Percentiles rank a stretch among this genome's conserved stretches.
Conservation (phyloP, 2,797 vertebrate species). For the Helarctos malayanus region DNA sequence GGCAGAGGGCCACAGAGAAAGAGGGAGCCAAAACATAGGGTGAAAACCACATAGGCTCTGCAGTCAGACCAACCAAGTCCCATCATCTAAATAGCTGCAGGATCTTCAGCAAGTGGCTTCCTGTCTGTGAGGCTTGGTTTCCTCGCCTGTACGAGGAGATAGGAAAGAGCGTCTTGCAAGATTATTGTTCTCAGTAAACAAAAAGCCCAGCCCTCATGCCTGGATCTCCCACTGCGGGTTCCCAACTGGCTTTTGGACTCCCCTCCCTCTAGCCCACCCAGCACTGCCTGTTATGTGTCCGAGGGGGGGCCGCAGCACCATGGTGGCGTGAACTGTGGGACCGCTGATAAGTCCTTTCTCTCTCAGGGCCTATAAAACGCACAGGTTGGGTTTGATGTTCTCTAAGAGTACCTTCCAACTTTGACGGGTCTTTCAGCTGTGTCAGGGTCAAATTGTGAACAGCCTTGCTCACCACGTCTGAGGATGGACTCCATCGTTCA, state of each 20-base stretch:
- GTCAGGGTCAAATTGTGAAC: background rate
- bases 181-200: background rate
- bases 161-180: background rate
- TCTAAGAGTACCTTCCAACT: conserved; percentile 18
- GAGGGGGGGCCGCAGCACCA: background rate
- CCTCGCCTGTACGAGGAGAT: background rate
- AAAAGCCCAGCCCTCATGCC: background rate
- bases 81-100: background rate
- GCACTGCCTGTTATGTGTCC: background rate
- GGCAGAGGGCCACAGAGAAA: background rate
- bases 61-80: background rate
- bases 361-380: background rate
- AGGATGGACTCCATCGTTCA: background rate
- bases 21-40: background rate
- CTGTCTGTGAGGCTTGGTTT: background rate
- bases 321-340: background rate
- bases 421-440: background rate
- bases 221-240: background rate
- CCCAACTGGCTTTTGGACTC: background rate
- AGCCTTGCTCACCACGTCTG: background rate
- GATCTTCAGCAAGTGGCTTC: background rate
- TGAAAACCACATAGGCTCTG: background rate
- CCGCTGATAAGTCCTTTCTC: background rate
- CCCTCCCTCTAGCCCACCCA: background rate
- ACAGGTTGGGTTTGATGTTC: conserved; percentile 47